A percentile compares a stretch with the other conserved stretches of the same genome.
These are phyloP conservation scores for Notarius lentiginosus DNA, from an alignment of 2,113 vertebrate genomes.

Conservation along the genomic window DNA sequence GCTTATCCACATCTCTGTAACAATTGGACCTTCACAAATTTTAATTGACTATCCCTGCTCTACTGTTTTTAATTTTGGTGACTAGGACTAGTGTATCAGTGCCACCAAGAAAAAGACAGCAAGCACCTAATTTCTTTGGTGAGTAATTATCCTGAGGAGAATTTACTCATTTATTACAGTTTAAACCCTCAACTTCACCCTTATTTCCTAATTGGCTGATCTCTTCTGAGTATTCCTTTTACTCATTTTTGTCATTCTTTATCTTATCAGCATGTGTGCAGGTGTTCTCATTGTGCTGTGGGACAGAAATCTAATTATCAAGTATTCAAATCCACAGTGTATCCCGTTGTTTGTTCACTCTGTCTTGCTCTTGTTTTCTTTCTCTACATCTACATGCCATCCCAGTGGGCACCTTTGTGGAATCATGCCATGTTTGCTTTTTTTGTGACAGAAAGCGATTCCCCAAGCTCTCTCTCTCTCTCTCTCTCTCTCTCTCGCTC, in stretches of 20 bases:
- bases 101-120: background rate
- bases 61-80: background rate
- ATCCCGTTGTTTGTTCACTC: slow-evolving; percentile 45
- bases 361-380: background rate
- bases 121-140: background rate
- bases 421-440: slow-evolving; percentile 54
- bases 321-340: slow-evolving; percentile 62
- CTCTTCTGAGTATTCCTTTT: slow-evolving; percentile 51
- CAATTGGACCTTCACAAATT: background rate
- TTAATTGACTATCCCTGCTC: background rate
- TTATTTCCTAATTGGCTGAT: slow-evolving; percentile 53
- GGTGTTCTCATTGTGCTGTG: slow-evolving; percentile 59
- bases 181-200: too few relatives aligned
- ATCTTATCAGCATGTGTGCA: slow-evolving; percentile 65
- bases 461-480: slow-evolving; percentile 21
- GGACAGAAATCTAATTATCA: slow-evolving; percentile 69
- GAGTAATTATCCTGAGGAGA: background rate
- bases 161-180: slow-evolving; percentile 55
- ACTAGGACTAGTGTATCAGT: background rate
- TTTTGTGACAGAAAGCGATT: slow-evolving; percentile 57
- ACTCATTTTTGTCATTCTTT: slow-evolving; percentile 54
- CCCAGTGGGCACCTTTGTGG: slow-evolving; percentile 46
- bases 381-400: slow-evolving; percentile 4
- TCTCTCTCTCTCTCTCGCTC: background rate
- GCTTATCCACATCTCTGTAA: background rate